phyloP scores from a whole-genome alignment of 2,797 vertebrate species.

The Morelia viridis region DNA sequence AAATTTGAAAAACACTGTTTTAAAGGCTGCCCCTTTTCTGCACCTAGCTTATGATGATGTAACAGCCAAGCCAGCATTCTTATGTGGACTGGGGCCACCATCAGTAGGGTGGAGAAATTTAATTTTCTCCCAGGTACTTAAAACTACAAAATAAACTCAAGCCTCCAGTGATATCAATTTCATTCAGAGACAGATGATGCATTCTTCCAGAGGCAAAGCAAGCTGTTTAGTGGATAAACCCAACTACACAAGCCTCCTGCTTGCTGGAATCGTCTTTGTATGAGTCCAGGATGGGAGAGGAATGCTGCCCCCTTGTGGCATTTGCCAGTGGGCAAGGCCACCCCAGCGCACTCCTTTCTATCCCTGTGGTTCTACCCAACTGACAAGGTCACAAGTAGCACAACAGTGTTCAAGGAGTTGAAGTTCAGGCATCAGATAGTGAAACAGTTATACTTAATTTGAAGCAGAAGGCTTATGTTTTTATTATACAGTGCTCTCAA shows the following conservation, averaged over 20 bases:
- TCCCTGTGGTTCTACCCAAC: neutral
- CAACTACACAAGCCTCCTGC: neutral
- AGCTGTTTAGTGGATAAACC: neutral
- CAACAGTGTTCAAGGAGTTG: neutral
- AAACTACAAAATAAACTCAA: neutral
- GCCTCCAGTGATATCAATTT: neutral
- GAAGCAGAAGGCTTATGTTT: neutral
- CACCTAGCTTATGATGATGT: neutral
- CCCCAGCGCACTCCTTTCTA: neutral
- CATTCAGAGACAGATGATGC: neutral
- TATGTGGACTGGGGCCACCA: neutral
- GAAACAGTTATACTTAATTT: neutral
- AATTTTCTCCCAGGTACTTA: neutral
- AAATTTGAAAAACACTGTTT: neutral
- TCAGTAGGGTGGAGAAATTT: neutral
- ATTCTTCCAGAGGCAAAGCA: neutral
- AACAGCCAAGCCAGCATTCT: neutral
- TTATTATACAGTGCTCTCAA: constrained; percentile 17
- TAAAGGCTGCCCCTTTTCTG: neutral
- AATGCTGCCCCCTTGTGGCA: neutral
- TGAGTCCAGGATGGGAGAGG: neutral
- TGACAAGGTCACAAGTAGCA: neutral
- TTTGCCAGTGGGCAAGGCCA: too few relatives aligned
- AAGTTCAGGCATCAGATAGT: rapidly evolving
- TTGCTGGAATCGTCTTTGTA: neutral